Percentiles rank a stretch among this genome's conserved stretches.
phyloP scores from a whole-genome alignment of 2,888 invertebrate genomes.

The Nineta flava region DNA sequence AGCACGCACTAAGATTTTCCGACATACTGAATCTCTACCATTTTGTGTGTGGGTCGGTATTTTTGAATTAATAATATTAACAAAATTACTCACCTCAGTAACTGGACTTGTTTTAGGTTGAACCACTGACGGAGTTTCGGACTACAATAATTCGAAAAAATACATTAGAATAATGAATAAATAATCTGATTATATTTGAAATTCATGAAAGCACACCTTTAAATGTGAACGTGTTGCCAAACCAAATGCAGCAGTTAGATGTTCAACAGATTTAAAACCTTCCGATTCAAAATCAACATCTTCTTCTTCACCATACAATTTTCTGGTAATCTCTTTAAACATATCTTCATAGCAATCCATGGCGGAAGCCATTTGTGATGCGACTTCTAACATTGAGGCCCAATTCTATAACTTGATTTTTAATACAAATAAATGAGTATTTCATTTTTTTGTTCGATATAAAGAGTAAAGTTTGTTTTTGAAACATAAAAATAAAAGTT shows the following conservation, averaged over 20 bases:
- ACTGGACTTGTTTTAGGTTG: conserved; percentile 7
- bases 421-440: too few species aligned
- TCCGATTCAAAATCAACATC: conserved; percentile 33
- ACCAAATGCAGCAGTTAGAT: conserved; percentile 53
- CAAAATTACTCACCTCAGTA: conserved; percentile 2
- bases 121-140: conserved; percentile 5
- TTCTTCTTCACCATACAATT: conserved; percentile 73
- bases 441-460: too few species aligned
- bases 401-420: neutral
- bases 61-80: too few species aligned
- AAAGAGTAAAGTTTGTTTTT: too few species aligned
- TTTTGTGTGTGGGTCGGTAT: too few species aligned
- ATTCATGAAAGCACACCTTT: conserved; percentile 10
- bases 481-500: too few species aligned
- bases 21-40: too few species aligned
- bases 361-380: conserved; percentile 42
- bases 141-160: conserved; percentile 5
- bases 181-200: neutral
- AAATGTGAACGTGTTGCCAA: conserved; percentile 37
- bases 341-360: conserved; percentile 66
- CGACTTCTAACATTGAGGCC: conserved; percentile 26
- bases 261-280: conserved; percentile 50
- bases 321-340: conserved; percentile 84
- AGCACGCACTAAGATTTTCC: too few species aligned
- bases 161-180: neutral